phyloP scores from a whole-genome alignment of 2,113 vertebrate genomes.

The Vicugna pacos region DNA sequence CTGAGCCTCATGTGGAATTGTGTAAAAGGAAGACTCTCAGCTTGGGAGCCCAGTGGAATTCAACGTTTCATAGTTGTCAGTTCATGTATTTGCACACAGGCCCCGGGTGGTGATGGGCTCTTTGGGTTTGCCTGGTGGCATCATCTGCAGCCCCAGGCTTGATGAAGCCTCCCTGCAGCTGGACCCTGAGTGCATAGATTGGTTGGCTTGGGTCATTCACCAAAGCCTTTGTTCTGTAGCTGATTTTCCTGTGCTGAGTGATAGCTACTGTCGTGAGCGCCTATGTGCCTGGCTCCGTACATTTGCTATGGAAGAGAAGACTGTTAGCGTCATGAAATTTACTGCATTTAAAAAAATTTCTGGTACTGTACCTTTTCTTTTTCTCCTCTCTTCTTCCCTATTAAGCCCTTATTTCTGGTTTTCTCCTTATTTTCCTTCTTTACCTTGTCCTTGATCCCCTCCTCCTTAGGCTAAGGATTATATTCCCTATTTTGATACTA shows the following conservation, averaged over 20 bases:
- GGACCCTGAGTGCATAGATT: neutral
- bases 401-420: neutral
- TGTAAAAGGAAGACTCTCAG: conserved; percentile 52
- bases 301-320: neutral
- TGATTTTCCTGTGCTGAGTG: neutral
- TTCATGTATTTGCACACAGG: neutral
- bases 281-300: neutral
- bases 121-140: neutral
- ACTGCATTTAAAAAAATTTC: neutral
- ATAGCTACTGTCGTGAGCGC: neutral
- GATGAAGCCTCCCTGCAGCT: neutral
- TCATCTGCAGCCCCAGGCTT: neutral
- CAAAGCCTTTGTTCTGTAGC: conserved; percentile 4
- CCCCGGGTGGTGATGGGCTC: rapidly evolving
- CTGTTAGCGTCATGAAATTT: neutral
- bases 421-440: neutral
- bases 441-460: neutral
- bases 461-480: neutral
- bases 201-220: rapidly evolving
- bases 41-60: conserved; percentile 32
- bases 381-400: neutral
- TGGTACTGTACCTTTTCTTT: neutral
- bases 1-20: neutral
- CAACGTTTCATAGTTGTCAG: neutral
- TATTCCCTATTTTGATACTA: neutral